These are phyloP conservation scores for Psittacula cyanocephala DNA, from an alignment of 2,113 vertebrate genomes.

Conservation along the genomic window DNA sequence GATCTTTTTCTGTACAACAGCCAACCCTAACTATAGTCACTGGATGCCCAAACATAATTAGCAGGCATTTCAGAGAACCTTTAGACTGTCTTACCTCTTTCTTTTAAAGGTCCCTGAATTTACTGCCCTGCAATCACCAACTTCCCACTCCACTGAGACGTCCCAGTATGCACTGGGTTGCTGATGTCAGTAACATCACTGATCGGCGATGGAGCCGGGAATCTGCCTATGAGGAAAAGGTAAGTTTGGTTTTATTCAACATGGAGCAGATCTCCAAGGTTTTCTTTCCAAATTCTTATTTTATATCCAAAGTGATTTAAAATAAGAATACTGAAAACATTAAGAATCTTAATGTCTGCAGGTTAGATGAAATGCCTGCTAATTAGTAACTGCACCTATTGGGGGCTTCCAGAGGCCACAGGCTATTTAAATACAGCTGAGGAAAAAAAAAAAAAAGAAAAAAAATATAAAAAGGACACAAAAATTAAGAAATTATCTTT, in stretches of 20 bases:
- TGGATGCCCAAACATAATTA: conserved; percentile 76
- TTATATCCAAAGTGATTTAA: conserved; percentile 76
- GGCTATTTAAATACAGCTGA: not conserved
- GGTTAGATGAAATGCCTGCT: conserved; percentile 82
- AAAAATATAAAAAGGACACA: not conserved
- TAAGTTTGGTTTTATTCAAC: conserved; percentile 82
- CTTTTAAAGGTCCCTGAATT: conserved; percentile 82
- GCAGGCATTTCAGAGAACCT: conserved; percentile 84
- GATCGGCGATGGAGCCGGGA: conserved; percentile 79
- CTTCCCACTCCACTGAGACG: conserved; percentile 82
- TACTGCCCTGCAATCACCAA: conserved; percentile 84
- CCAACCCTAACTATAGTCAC: conserved; percentile 49
- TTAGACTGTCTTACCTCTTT: conserved; percentile 86
- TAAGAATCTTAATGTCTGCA: conserved; percentile 70
- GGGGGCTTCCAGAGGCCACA: conserved; percentile 71
- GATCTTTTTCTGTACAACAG: not conserved
- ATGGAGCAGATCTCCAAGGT: conserved; percentile 81
- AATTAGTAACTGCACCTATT: conserved; percentile 65
- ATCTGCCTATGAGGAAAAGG: conserved; percentile 86
- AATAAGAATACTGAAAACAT: conserved; percentile 80
- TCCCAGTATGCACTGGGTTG: conserved; percentile 80
- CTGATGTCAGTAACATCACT: conserved; percentile 80
- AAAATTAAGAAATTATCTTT: not conserved
- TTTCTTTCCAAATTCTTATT: conserved; percentile 78
- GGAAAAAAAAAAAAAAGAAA: not conserved